Percentiles rank a stretch among this genome's conserved stretches.
phyloP scores from a whole-genome alignment of 2,797 vertebrate species.

The Trichosurus vulpecula region DNA sequence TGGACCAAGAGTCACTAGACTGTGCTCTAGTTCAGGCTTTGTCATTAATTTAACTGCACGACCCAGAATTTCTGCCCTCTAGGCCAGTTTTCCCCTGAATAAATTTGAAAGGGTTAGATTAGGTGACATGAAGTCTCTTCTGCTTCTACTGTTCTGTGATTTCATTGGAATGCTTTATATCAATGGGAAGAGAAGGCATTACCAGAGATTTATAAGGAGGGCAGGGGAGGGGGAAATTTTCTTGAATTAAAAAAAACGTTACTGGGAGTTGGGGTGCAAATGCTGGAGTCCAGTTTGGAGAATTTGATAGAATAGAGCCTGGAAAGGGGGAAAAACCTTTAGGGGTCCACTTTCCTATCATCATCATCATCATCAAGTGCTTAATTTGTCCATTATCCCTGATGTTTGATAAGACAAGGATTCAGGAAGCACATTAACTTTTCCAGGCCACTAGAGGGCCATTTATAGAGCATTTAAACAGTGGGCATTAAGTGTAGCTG shows the following conservation, averaged over 20 bases:
- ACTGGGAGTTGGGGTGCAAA: constrained; percentile 13
- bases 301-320: constrained; percentile 1
- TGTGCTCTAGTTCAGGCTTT: constrained; percentile 23
- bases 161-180: constrained; percentile 27
- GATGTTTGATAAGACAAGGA: neutral
- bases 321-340: neutral
- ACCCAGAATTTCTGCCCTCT: constrained; percentile 12
- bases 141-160: constrained; percentile 29
- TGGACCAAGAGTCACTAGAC: neutral
- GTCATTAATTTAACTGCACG: constrained; percentile 1
- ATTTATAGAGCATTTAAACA: neutral
- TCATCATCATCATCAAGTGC: neutral
- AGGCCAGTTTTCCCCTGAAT: constrained; percentile 7
- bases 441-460: neutral
- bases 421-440: neutral
- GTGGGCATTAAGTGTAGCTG: neutral
- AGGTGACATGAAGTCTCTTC: constrained; percentile 40
- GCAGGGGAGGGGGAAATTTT: neutral
- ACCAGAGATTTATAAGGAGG: neutral
- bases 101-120: neutral
- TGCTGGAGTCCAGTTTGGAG: neutral
- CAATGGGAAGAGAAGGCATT: neutral
- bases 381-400: neutral
- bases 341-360: neutral
- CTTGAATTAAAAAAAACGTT: neutral